Conservation (phyloP, 2,113 vertebrate species). For the Tachuris rubrigastra region DNA sequence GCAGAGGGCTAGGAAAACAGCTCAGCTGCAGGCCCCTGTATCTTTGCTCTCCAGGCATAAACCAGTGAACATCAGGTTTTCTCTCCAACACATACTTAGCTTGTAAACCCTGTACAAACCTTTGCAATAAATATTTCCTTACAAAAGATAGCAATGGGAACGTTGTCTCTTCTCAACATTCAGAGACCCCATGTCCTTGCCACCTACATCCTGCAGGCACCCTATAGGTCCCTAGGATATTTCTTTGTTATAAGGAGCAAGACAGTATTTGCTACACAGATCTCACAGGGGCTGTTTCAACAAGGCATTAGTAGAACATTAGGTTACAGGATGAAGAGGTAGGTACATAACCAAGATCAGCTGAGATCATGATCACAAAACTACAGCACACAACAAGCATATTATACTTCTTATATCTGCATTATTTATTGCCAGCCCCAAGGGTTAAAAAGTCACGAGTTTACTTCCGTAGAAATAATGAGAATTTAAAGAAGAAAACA, state of each 20-base stretch:
- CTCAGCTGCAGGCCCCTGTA: background rate
- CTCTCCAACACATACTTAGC: background rate
- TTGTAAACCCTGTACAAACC: background rate
- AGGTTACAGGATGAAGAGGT: background rate
- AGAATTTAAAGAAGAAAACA: constrained; percentile 7
- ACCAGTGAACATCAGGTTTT: background rate
- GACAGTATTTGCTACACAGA: background rate
- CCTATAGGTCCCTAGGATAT: background rate
- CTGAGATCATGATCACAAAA: background rate
- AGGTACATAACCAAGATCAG: background rate
- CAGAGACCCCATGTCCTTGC: background rate
- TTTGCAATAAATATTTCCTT: background rate
- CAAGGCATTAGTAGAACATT: background rate
- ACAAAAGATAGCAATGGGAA: background rate
- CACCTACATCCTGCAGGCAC: background rate
- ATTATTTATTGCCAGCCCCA: background rate
- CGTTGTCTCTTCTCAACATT: background rate
- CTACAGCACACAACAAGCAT: background rate
- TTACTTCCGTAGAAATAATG: background rate
- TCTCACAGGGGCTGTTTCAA: background rate
- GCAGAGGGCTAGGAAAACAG: background rate
- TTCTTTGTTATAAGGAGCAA: background rate
- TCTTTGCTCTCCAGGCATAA: background rate
- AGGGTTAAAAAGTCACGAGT: background rate
- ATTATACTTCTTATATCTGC: background rate